Conservation (phyloP, 2,797 vertebrate species). For the Phataginus tetradactyla region DNA sequence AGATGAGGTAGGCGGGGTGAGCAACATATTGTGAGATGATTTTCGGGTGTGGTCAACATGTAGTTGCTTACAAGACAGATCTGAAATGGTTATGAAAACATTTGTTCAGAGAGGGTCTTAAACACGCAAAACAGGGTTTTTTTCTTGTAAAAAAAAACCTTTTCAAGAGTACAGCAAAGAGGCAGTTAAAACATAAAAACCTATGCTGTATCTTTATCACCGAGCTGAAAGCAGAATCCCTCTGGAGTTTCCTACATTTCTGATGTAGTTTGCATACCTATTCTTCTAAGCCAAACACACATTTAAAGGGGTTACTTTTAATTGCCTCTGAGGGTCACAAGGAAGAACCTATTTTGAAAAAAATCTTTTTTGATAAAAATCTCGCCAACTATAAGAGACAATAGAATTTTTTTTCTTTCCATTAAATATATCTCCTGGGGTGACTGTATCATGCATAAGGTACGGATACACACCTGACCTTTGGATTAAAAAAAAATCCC, state of each 20-base stretch:
- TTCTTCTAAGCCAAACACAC: constrained; percentile 10
- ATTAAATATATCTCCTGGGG: neutral
- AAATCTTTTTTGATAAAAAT: neutral
- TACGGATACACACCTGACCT: neutral
- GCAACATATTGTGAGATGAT: neutral
- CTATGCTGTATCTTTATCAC: neutral
- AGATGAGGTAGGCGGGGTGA: neutral
- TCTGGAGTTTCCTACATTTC: neutral
- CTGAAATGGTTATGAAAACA: neutral
- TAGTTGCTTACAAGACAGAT: neutral
- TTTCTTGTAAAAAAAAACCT: constrained; percentile 7
- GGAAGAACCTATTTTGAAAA: neutral
- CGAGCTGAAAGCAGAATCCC: neutral
- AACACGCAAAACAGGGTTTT: neutral
- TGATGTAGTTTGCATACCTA: neutral
- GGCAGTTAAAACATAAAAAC: constrained; percentile 48
- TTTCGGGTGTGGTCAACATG: neutral
- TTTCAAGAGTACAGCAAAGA: neutral
- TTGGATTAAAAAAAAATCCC: neutral
- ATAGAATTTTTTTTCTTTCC: neutral
- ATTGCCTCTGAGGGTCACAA: neutral
- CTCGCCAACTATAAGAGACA: neutral
- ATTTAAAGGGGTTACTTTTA: neutral
- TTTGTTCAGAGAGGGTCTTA: neutral
- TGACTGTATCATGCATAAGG: neutral